Evolutionary conservation across 2,888 invertebrate genomes (phyloP).

Genomic region (Disparrhopalites patrizii): DNA sequence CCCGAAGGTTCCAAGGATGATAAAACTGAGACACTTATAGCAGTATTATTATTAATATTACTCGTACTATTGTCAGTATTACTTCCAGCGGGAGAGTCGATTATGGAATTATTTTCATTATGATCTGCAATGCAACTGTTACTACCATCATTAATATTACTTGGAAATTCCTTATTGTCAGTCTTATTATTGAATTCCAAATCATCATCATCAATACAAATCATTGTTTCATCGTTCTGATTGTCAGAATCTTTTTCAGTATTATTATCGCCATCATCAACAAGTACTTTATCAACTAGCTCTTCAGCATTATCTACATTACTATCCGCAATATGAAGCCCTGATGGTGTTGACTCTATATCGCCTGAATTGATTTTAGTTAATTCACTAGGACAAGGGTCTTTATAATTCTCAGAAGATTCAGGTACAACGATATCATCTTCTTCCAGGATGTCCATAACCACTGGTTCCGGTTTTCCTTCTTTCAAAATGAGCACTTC

Average conservation of each 20-base stretch:
- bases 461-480: conserved; percentile 49
- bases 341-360: conserved; percentile 3
- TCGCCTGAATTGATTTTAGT: not conserved
- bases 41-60: not conserved
- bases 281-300: not conserved
- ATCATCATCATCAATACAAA: conserved; percentile 30
- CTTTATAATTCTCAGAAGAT: not conserved
- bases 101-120: no score
- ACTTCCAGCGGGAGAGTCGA: not conserved
- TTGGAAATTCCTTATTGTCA: conserved; percentile 11
- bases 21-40: conserved; percentile 21
- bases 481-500: conserved; percentile 47
- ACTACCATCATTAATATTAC: not conserved
- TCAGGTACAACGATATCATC: conserved; percentile 50
- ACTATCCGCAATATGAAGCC: not conserved
- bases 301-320: not conserved
- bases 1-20: conserved; percentile 12
- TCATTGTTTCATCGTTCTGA: conserved; percentile 24
- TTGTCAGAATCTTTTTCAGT: conserved; percentile 29
- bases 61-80: not conserved
- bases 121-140: conserved; percentile 20
- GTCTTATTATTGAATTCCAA: conserved; percentile 27
- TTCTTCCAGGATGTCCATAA: conserved; percentile 63
- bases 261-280: conserved; percentile 2
- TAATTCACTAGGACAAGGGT: not conserved